A percentile compares a stretch with the other conserved stretches of the same genome.
Evolutionary conservation across 53 echinoderm and acorn worm species (phyloP).

Genomic region (Echinometra lucunter): DNA sequence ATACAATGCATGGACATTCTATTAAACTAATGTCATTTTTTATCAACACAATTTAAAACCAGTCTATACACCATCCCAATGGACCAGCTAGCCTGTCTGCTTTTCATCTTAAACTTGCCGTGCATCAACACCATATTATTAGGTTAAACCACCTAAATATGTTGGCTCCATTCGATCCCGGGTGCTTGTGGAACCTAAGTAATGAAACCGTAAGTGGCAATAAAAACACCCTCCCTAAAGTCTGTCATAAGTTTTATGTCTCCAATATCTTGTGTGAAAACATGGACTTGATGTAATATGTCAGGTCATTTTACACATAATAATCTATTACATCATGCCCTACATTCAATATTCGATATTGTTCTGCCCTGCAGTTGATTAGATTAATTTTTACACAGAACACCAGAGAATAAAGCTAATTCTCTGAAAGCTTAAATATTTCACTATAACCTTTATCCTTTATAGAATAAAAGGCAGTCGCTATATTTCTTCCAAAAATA

Average conservation of each 20-base stretch:
- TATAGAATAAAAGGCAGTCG: no score
- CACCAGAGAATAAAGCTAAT: not conserved
- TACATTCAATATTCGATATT: not conserved
- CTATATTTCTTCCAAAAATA: no score
- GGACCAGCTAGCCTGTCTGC: not conserved
- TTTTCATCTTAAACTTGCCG: not conserved
- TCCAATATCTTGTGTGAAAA: not conserved
- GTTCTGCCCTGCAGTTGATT: not conserved
- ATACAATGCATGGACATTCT: not conserved
- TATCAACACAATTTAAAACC: not conserved
- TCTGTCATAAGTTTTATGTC: not conserved
- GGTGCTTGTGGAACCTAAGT: constrained; percentile 2
- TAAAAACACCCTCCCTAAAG: constrained; percentile 31
- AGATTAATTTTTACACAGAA: not conserved
- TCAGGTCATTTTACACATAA: not conserved
- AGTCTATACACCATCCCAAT: not conserved
- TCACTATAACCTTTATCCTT: no score
- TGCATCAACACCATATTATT: constrained; percentile 30
- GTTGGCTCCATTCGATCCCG: constrained; percentile 39
- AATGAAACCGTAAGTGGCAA: constrained; percentile 50
- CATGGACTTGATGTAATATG: not conserved
- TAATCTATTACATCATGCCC: no score
- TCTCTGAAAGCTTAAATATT: no score
- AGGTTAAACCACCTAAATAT: constrained; percentile 19
- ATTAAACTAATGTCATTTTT: not conserved